A percentile compares a stretch with the other conserved stretches of the same genome.
Evolutionary conservation across 2,888 invertebrate genomes (phyloP).

Genomic region (Zygaena filipendulae): DNA sequence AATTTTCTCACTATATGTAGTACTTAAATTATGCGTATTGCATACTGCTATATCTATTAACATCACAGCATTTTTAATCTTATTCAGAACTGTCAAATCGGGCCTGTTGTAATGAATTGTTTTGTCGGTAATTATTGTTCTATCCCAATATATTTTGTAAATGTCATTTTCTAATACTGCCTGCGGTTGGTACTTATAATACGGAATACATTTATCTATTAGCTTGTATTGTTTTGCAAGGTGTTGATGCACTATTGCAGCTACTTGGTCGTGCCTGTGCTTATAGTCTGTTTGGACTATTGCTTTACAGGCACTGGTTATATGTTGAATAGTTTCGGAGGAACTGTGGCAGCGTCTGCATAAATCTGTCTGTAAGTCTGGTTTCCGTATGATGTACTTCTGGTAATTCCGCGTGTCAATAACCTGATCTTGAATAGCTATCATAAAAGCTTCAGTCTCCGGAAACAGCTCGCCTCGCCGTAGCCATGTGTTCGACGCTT

Average conservation of each 20-base stretch:
- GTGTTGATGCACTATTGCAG: conserved; percentile 10
- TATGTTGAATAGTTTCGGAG: conserved; percentile 16
- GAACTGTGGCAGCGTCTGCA: conserved; percentile 11
- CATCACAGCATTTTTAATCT: conserved; percentile 9
- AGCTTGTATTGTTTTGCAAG: conserved; percentile 7
- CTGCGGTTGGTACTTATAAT: conserved; percentile 11
- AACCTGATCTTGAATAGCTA: conserved; percentile 8
- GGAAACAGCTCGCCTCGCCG: conserved; percentile 7
- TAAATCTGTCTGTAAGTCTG: conserved; percentile 5
- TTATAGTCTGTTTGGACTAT: conserved; percentile 14
- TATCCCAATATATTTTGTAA: conserved; percentile 9
- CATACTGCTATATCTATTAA: conserved; percentile 12
- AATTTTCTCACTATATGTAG: conserved; percentile 13
- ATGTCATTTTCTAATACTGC: conserved; percentile 4
- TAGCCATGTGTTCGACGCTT: conserved; percentile 12
- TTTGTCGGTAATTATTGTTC: conserved; percentile 10
- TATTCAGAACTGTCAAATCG: conserved; percentile 10
- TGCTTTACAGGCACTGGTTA: conserved; percentile 13
- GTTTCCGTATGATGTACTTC: conserved; percentile 8
- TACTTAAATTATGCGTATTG: conserved; percentile 13
- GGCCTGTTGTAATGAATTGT: conserved; percentile 11
- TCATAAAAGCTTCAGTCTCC: conserved; percentile 4
- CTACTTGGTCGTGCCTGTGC: conserved; percentile 14
- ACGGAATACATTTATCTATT: conserved; percentile 3
- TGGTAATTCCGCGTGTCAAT: conserved; percentile 7